These are phyloP conservation scores for Pitangus sulphuratus DNA, from an alignment of 2,797 vertebrate genomes.

Conservation along the genomic window DNA sequence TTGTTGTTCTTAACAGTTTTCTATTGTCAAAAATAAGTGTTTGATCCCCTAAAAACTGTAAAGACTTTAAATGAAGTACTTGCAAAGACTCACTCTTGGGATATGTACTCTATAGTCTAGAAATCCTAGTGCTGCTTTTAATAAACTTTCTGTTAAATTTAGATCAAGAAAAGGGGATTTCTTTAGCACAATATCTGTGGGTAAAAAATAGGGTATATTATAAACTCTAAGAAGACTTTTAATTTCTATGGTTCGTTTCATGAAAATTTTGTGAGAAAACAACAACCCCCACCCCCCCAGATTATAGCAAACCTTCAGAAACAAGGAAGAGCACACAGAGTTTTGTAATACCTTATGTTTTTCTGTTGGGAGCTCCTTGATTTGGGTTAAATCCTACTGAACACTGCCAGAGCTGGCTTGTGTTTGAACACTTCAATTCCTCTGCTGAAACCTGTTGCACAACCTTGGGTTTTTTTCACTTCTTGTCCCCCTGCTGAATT, in stretches of 20 bases:
- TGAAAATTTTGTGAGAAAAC: background rate
- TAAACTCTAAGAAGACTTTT: background rate
- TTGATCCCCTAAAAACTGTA: background rate
- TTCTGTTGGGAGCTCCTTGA: background rate
- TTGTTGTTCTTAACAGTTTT: background rate
- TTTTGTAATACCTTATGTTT: accelerated
- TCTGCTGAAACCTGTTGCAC: background rate
- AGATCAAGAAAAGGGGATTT: background rate
- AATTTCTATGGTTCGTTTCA: background rate
- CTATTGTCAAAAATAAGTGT: accelerated
- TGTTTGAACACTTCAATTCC: background rate
- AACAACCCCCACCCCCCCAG: accelerated
- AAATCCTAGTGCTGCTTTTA: background rate
- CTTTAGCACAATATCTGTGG: background rate
- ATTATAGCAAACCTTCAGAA: background rate
- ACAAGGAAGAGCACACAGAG: accelerated
- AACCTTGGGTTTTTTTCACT: background rate
- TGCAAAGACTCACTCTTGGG: accelerated
- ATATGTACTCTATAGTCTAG: background rate
- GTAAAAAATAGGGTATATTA: background rate
- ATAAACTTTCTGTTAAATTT: background rate
- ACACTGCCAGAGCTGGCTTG: background rate
- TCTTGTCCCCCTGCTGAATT: background rate
- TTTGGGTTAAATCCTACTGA: background rate
- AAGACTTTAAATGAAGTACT: background rate